Percentiles rank a stretch among this genome's conserved stretches.
phyloP scores from a whole-genome alignment of 2,797 vertebrate genomes.

The Paramormyrops hopkinsi region DNA sequence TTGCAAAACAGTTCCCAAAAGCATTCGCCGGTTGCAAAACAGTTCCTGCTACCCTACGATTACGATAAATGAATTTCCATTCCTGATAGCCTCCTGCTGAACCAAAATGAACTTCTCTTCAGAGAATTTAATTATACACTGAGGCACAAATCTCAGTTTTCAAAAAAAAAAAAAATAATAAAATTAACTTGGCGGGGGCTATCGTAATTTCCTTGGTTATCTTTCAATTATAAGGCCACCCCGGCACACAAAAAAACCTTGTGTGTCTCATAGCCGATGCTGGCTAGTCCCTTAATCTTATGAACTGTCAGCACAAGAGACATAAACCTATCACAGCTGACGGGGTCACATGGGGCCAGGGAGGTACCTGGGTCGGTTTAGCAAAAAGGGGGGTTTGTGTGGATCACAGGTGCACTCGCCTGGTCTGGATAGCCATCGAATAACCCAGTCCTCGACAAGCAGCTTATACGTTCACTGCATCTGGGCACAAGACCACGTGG shows the following conservation, averaged over 20 bases:
- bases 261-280: neutral
- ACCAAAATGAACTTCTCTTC: neutral
- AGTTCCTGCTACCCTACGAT: neutral
- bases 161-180: neutral
- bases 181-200: neutral
- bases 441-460: constrained; percentile 27
- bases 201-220: neutral
- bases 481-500: constrained; percentile 41
- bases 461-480: constrained; percentile 35
- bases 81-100: neutral
- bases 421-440: neutral
- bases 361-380: neutral
- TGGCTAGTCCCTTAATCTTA: neutral
- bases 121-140: neutral
- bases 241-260: neutral
- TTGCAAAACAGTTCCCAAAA: neutral
- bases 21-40: neutral
- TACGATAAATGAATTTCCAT: neutral
- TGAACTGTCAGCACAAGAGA: neutral
- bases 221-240: neutral
- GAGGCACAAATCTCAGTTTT: neutral
- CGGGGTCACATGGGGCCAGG: neutral
- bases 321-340: neutral
- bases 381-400: neutral
- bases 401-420: neutral